Base-by-base conservation (phyloP, 2,113 vertebrate genomes). In the Thamnophis sirtalis region DNA sequence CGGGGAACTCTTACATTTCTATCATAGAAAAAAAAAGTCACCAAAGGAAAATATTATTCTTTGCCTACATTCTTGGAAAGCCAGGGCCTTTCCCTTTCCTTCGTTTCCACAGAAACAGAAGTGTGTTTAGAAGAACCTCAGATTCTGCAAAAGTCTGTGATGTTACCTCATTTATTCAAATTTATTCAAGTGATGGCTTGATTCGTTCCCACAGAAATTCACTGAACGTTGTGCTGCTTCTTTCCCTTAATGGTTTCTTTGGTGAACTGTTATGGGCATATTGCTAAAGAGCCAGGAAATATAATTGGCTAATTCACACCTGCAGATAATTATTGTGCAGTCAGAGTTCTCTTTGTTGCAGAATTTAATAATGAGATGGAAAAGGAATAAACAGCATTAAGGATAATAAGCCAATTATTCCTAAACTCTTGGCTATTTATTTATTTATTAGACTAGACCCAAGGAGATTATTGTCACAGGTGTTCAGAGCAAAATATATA, bases 201-300 rank as follows among this genome's bases (percentile, higher is more conserved):
- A 63, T 51, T 53, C 73, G 26, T 84, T 91, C 38, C 48, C 3
- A 63, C 58, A 53, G 87, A 48, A 84, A 92, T 60, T 17, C 85
- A 49, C 86, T 51, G 24, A 10, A 19, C 9, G 80, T 24, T 84
- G 68, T 50, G 28, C 43, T 90, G 91, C 4, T 43, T 60, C 19
- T 54, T 93, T 58, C 63, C 54, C 49, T 63, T 24, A 93, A 88
- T 2, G 5, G 28, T 53, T 93, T 85, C 86, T 95, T 92, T 28
- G 38, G 89, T 84, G 89, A 87, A 80, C 85, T 26, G 9, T 90
- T 80, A 73, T 55, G 50, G 86, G 86, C 9, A n/a, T 86, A 85
- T 56, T 55, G 85, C 51, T 87, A 24, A 87, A 87, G 89, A 80
- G 84, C 38, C 51, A 56, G 60, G 58, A 73, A 87, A 87, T 87